Evolutionary conservation across 1,140 invertebrate species (phyloP).

Genomic region (Zaprionus ghesquierei): DNA sequence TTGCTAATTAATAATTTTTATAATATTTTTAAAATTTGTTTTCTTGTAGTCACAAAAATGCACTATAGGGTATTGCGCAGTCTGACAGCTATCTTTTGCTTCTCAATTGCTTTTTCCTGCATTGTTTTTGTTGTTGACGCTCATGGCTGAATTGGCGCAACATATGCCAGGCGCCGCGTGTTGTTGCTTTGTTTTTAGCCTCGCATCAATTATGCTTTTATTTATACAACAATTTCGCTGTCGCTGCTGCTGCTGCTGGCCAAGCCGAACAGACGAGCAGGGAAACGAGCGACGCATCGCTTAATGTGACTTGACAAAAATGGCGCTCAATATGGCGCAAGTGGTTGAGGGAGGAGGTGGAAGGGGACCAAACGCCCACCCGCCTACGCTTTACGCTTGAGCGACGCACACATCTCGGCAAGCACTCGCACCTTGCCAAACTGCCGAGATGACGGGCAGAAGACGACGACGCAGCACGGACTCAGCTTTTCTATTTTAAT

Average conservation of each 20-base stretch:
- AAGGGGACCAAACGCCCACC: too few species aligned
- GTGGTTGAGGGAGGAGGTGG: not conserved
- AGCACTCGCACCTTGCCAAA: conserved; percentile 63
- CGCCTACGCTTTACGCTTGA: conserved; percentile 67
- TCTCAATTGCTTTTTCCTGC: not conserved
- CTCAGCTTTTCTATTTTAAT: conserved; percentile 74
- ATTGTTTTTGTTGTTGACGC: conserved; percentile 60
- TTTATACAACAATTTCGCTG: conserved; percentile 77
- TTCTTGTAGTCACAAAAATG: too few species aligned
- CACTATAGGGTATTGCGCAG: conserved; percentile 9
- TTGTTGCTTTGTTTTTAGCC: conserved; percentile 33
- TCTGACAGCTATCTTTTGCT: not conserved
- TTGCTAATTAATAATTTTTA: too few species aligned
- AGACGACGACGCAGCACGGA: conserved; percentile 34
- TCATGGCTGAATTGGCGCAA: conserved; percentile 75
- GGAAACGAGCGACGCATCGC: conserved; percentile 59
- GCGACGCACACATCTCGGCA: conserved; percentile 53
- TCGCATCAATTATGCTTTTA: conserved; percentile 81
- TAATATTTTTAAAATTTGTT: too few species aligned
- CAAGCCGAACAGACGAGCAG: conserved; percentile 26
- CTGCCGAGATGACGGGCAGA: conserved; percentile 60
- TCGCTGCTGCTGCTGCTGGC: conserved; percentile 36
- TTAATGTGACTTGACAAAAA: conserved; percentile 81
- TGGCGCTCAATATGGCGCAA: conserved; percentile 72
- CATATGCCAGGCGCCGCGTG: conserved; percentile 58